phyloP scores from a whole-genome alignment of 2,113 vertebrate species.

The Etheostoma cragini region DNA sequence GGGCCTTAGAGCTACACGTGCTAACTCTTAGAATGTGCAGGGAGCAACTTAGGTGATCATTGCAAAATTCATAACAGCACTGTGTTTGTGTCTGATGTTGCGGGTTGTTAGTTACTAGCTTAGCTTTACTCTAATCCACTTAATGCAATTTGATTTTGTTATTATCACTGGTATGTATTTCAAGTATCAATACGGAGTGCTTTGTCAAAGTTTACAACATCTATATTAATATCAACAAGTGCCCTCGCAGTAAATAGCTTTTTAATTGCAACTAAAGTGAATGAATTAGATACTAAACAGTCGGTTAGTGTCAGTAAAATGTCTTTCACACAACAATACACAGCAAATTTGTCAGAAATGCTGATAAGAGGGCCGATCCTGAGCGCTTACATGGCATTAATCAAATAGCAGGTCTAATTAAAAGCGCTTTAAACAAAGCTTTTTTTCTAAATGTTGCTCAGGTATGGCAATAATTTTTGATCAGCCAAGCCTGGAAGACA shows the following conservation, averaged over 20 bases:
- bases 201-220: slow-evolving; percentile 83
- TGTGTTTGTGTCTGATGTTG: slow-evolving; percentile 1
- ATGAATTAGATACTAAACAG: slow-evolving; percentile 86
- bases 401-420: slow-evolving; percentile 99
- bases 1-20: slow-evolving; percentile 50
- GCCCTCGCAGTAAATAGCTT: slow-evolving; percentile 80
- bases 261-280: slow-evolving; percentile 86
- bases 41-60: slow-evolving; percentile 20
- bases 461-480: slow-evolving; percentile 99
- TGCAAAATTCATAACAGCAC: slow-evolving; percentile 28
- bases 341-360: slow-evolving; percentile 96
- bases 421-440: slow-evolving; percentile 99
- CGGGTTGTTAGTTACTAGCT: slow-evolving; percentile 1
- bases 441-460: slow-evolving; percentile 99
- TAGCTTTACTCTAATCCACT: slow-evolving; percentile 1
- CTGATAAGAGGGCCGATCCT: slow-evolving; percentile 97
- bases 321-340: slow-evolving; percentile 92
- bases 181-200: slow-evolving; percentile 61
- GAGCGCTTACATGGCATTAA: slow-evolving; percentile 98
- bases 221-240: slow-evolving; percentile 86
- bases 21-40: slow-evolving; percentile 26
- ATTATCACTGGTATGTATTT: slow-evolving; percentile 53
- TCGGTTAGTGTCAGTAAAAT: slow-evolving; percentile 88
- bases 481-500: slow-evolving; percentile 99
- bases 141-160: slow-evolving; percentile 53